Conservation (phyloP, 2,888 invertebrate species). For the Mayetiola destructor region DNA sequence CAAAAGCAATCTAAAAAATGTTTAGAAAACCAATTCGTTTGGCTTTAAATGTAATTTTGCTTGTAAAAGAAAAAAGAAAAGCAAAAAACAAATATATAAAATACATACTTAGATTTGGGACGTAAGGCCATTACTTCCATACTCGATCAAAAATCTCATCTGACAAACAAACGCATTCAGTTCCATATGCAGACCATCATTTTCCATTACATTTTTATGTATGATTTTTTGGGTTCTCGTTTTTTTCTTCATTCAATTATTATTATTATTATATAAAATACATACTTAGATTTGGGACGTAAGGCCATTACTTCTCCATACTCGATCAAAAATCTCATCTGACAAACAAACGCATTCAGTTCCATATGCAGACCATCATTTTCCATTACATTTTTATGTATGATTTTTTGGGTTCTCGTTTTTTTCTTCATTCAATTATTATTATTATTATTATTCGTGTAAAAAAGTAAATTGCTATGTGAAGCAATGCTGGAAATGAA, state of each 20-base stretch:
- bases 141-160: background rate
- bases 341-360: background rate
- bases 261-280: too few species aligned
- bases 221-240: background rate
- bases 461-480: too few species aligned
- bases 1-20: too few species aligned
- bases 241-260: background rate
- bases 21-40: too few species aligned
- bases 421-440: background rate
- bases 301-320: too few species aligned
- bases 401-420: background rate
- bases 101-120: too few species aligned
- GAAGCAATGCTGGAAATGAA: background rate
- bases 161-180: background rate
- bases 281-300: too few species aligned
- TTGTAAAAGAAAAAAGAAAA: too few species aligned
- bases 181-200: background rate
- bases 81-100: too few species aligned
- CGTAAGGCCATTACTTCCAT: too few species aligned
- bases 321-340: background rate
- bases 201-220: background rate
- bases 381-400: background rate
- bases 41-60: too few species aligned
- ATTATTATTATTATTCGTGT: background rate
- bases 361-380: background rate